Evolutionary conservation across 1,140 invertebrate species (phyloP), one percentile per base, ranked within the genome.

Genomic region (Pentalonia nigronervosa): DNA sequence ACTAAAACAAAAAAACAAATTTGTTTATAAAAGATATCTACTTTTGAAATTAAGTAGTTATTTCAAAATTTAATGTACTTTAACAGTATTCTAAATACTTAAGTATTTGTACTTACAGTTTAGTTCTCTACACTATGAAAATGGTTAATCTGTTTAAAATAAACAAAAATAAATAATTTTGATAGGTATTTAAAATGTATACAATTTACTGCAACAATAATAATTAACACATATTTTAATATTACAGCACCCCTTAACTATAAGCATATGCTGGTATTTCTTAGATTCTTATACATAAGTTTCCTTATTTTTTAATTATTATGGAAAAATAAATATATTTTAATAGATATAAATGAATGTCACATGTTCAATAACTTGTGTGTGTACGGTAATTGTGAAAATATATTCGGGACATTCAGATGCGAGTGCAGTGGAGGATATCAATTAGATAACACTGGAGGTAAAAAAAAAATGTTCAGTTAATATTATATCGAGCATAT

Each of bases 341-440:
- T 1, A 23, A 56, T 94, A 96, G 98, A 99, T 95, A 98, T 99
- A 45, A 97, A 99, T 95, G 98, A 99, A 95, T 99, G 98, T 95
- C 96, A 97, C 48, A 97, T 97, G 95, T 98, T 98, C 95, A 97
- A 96, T 94, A 98, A 98, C 94, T 96, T 98, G 4, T 99, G 98
- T 95, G 97, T 98, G 8, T 98, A 96, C 95, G 98, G 98, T 0
- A 96, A 96, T 94, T 98, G 98, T 95, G 97, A 98, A 94, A 99
- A 99, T 95, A 97, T 97, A 6, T 97, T 98, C 95, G 98, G 98
- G 30, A 98, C 98, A 96, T 98, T 98, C 95, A 96, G 97, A 86
- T 98, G 98, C 95, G 96, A 97, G 94, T 98, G 98, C 95, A 96
- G 98, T 95, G 97, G 97, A 94, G 98, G 98, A 0, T 98, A 97